phyloP scores from a whole-genome alignment of 2,797 vertebrate genomes.

The Fundulus diaphanus region DNA sequence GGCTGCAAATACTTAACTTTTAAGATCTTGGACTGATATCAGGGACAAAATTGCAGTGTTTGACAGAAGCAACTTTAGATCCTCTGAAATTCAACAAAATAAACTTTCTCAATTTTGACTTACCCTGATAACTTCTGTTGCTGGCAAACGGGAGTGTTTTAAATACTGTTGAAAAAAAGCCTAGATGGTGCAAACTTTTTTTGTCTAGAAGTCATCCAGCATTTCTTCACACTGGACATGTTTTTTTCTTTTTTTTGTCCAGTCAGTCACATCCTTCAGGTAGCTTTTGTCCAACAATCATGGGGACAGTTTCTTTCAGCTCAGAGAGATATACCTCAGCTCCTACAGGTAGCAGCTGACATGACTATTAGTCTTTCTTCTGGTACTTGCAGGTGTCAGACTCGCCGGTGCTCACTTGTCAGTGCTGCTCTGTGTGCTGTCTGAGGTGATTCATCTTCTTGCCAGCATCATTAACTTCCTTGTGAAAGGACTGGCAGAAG shows the following conservation, averaged over 20 bases:
- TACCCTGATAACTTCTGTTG: not conserved
- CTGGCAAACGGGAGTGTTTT: not conserved
- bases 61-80: no score
- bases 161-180: not conserved
- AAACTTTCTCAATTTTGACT: not conserved
- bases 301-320: constrained; percentile 71
- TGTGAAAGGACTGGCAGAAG: constrained; percentile 91
- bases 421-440: constrained; percentile 90
- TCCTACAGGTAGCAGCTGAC: constrained; percentile 82
- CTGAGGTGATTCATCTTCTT: constrained; percentile 97
- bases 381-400: constrained; percentile 88
- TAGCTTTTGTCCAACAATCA: constrained; percentile 59
- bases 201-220: constrained; percentile 32
- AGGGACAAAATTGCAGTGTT: no score
- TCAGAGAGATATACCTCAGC: constrained; percentile 79
- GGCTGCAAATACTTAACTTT: no score
- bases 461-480: constrained; percentile 92
- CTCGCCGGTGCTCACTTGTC: constrained; percentile 86
- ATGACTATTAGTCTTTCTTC: constrained; percentile 83
- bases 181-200: constrained; percentile 16
- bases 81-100: not conserved
- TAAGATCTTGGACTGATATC: no score
- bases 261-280: constrained; percentile 57
- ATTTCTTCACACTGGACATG: constrained; percentile 46
- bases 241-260: constrained; percentile 59